Percentiles rank a stretch among this genome's conserved stretches.
Conservation (phyloP, 1,140 invertebrate genomes). For the Formica exsecta region DNA sequence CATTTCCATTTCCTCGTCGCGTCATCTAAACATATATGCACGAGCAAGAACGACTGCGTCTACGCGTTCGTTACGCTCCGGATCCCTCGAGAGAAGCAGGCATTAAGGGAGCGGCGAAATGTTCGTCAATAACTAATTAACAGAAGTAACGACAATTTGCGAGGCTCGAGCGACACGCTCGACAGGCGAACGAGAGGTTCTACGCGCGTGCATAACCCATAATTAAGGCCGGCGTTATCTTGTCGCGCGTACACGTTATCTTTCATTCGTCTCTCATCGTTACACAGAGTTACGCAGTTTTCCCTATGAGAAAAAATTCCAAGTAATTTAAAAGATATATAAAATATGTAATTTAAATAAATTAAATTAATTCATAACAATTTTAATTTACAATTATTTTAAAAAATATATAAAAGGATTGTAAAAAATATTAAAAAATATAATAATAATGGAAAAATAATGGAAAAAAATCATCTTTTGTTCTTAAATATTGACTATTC, state of each 20-base stretch:
- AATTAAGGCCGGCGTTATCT: conserved; percentile 30
- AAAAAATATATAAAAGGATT: neutral
- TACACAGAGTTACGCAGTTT: neutral
- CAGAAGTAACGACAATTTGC: conserved; percentile 43
- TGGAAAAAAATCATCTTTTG: too few relatives aligned
- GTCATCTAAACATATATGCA: neutral
- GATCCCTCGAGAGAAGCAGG: conserved; percentile 8
- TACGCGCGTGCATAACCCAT: conserved; percentile 15
- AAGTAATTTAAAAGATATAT: neutral
- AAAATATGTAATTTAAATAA: neutral
- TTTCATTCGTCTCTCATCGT: neutral
- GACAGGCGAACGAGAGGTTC: conserved; percentile 27
- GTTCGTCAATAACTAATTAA: conserved; percentile 61
- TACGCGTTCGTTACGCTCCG: conserved; percentile 2
- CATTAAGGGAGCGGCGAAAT: conserved; percentile 37
- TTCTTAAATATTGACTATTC: neutral
- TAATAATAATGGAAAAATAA: neutral
- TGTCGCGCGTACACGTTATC: neutral
- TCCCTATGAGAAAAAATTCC: too few relatives aligned
- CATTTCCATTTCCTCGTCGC: conserved; percentile 36
- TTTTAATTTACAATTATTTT: too few relatives aligned
- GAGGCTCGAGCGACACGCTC: neutral
- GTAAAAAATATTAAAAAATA: neutral
- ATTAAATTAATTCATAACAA: too few relatives aligned
- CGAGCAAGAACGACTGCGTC: neutral